A percentile compares a stretch with the other conserved stretches of the same genome.
Conservation (phyloP, 2,888 invertebrate genomes). For the Leptogaster cylindrica region DNA sequence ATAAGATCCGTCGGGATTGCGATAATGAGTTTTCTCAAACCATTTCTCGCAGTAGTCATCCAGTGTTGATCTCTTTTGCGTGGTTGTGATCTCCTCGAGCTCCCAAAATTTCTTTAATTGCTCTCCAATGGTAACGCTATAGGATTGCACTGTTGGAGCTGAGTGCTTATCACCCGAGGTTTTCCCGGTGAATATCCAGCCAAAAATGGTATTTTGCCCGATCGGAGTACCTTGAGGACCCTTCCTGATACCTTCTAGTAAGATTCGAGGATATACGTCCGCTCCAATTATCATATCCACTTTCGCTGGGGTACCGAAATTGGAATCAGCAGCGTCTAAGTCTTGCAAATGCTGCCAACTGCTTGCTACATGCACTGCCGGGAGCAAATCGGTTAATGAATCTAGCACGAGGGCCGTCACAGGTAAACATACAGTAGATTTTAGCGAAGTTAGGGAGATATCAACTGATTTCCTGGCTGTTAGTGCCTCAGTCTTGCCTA, state of each 20-base stretch:
- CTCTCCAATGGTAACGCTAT: neutral
- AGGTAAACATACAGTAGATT: neutral
- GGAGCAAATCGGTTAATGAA: neutral
- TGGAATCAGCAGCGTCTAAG: slow-evolving; percentile 2
- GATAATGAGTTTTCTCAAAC: neutral
- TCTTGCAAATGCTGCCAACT: neutral
- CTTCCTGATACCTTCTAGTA: neutral
- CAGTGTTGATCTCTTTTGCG: neutral
- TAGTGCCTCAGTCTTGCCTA: neutral
- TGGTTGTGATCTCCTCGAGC: neutral
- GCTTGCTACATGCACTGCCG: neutral
- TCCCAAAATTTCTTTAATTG: neutral
- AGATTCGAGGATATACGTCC: neutral
- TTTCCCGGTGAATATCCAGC: neutral
- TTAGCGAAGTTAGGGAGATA: neutral
- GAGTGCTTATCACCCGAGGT: neutral
- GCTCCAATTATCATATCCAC: slow-evolving; percentile 11
- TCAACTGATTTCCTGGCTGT: neutral
- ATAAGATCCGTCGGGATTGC: neutral
- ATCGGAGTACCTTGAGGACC: neutral
- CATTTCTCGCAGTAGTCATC: neutral
- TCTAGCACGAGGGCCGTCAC: neutral
- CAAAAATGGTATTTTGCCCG: neutral
- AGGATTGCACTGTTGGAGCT: neutral
- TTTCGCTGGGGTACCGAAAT: neutral